phyloP scores from a whole-genome alignment of 2,888 invertebrate species.

The Hirtodrosophila alboralis region DNA sequence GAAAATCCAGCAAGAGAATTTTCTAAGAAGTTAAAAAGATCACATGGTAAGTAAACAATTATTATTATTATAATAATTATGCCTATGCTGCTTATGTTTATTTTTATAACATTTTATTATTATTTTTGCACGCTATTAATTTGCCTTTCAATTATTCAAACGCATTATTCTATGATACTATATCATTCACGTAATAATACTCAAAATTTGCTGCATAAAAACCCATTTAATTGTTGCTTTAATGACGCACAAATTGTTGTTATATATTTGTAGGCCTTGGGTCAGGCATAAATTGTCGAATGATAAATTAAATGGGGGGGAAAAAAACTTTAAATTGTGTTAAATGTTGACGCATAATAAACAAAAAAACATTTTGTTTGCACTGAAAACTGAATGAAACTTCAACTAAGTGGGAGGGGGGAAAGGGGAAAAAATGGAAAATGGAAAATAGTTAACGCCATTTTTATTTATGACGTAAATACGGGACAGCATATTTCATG shows the following conservation, averaged over 20 bases:
- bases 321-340: slow-evolving; percentile 65
- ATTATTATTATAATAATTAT: too few species aligned
- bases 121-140: too few species aligned
- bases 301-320: slow-evolving; percentile 10
- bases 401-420: slow-evolving; percentile 34
- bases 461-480: slow-evolving; percentile 78
- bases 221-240: slow-evolving; percentile 9
- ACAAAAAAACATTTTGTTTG: slow-evolving; percentile 52
- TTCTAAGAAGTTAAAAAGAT: too few species aligned
- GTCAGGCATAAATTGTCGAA: slow-evolving; percentile 19
- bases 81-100: too few species aligned
- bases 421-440: slow-evolving; percentile 5
- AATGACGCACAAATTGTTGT: slow-evolving; percentile 29
- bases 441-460: slow-evolving; percentile 72
- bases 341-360: slow-evolving; percentile 62
- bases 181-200: slow-evolving; percentile 3
- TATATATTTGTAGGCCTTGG: slow-evolving; percentile 2
- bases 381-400: slow-evolving; percentile 29
- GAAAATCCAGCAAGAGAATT: too few species aligned
- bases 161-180: too few species aligned
- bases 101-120: too few species aligned
- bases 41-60: too few species aligned
- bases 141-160: too few species aligned
- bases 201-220: slow-evolving; percentile 17
- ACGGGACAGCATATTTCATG: slow-evolving; percentile 70